Evolutionary conservation across 2,797 vertebrate species (phyloP).

Genomic region (Galagoides demidoff): DNA sequence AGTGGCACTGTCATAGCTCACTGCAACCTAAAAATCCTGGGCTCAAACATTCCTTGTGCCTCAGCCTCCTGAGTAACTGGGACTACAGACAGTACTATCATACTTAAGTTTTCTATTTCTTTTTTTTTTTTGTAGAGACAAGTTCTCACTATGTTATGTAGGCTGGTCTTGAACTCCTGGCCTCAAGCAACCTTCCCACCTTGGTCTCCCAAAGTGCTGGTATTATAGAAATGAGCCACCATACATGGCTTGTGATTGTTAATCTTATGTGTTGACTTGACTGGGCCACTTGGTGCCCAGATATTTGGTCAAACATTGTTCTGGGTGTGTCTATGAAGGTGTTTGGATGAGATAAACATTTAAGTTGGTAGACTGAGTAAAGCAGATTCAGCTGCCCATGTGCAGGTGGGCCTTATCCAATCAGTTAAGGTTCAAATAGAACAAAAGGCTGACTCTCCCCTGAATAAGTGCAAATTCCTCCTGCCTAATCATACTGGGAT

Average conservation of each 20-base stretch:
- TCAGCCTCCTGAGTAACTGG: too few relatives aligned
- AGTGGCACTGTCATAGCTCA: too few relatives aligned
- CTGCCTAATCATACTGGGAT: not conserved
- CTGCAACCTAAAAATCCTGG: too few relatives aligned
- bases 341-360: not conserved
- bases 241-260: not conserved
- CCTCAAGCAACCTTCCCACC: too few relatives aligned
- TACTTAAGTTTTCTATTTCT: too few relatives aligned
- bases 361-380: not conserved
- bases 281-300: not conserved
- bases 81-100: too few relatives aligned
- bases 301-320: not conserved
- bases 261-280: not conserved
- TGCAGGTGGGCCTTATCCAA: not conserved
- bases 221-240: too few relatives aligned
- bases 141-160: too few relatives aligned
- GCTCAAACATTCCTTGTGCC: too few relatives aligned
- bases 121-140: too few relatives aligned
- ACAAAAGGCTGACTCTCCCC: not conserved
- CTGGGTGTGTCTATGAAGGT: not conserved
- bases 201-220: too few relatives aligned
- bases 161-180: too few relatives aligned
- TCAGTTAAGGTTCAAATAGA: not conserved
- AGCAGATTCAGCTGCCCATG: not conserved
- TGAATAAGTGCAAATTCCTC: not conserved